Conservation (phyloP, 2,888 invertebrate species). For the Aphrophora alni region DNA sequence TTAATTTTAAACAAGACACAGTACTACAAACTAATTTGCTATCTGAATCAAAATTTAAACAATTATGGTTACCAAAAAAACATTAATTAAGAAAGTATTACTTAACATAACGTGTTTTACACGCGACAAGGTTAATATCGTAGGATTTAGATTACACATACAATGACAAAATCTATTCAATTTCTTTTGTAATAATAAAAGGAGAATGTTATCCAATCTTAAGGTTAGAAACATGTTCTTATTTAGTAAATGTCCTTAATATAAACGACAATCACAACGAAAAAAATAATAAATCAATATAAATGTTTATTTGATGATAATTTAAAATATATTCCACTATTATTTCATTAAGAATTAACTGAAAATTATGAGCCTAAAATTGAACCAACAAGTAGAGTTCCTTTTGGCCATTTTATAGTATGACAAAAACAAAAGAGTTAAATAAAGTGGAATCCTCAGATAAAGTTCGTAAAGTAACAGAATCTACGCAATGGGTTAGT, state of each 20-base stretch:
- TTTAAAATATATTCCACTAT: constrained; percentile 20
- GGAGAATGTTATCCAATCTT: constrained; percentile 9
- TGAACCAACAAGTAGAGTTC: constrained; percentile 33
- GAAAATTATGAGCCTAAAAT: constrained; percentile 31
- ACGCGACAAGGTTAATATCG: not conserved
- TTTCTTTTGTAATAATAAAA: constrained; percentile 21
- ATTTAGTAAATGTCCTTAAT: not conserved
- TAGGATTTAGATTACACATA: constrained; percentile 19
- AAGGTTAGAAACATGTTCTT: constrained; percentile 1
- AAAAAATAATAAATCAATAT: constrained; percentile 15
- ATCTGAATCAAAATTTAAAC: too few species aligned
- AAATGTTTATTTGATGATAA: constrained; percentile 13
- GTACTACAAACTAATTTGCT: constrained; percentile 20
- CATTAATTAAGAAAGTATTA: not conserved
- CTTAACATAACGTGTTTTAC: not conserved
- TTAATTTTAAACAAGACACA: constrained; percentile 14
- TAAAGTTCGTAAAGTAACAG: constrained; percentile 38
- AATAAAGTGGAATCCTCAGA: constrained; percentile 19
- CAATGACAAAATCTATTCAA: too few species aligned
- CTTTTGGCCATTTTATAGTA: constrained; percentile 27
- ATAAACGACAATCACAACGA: too few species aligned
- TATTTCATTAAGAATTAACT: constrained; percentile 24
- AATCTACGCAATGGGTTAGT: constrained; percentile 41
- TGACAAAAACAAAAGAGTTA: constrained; percentile 31
- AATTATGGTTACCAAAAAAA: constrained; percentile 1